Evolutionary conservation across 2,113 vertebrate genomes (phyloP).

Genomic region (Rutilus rutilus): DNA sequence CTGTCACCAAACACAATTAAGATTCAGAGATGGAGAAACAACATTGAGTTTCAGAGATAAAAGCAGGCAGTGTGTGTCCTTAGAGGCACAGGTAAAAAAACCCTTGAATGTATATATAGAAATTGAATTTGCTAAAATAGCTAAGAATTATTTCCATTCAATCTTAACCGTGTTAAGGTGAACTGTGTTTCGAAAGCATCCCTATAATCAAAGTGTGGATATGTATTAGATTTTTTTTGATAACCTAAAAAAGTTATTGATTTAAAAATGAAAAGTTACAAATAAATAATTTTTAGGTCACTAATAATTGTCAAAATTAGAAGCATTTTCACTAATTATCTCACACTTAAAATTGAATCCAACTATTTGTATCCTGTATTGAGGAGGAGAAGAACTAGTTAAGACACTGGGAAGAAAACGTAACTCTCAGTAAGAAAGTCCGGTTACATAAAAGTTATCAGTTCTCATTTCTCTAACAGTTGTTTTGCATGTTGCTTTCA

Average conservation of each 20-base stretch:
- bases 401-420: background rate
- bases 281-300: background rate
- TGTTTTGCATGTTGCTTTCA: too few species aligned
- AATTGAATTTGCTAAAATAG: background rate
- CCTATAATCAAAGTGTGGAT: background rate
- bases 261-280: background rate
- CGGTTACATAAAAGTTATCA: too few species aligned
- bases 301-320: background rate
- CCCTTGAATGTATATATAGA: too few species aligned
- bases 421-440: too few species aligned
- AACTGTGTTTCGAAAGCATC: background rate
- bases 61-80: background rate
- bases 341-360: background rate
- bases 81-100: background rate
- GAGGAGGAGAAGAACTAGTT: background rate
- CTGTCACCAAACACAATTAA: slow-evolving; percentile 56
- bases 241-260: background rate
- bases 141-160: background rate
- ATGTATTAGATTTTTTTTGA: background rate
- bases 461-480: too few species aligned
- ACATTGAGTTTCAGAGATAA: slow-evolving; percentile 11
- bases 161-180: background rate
- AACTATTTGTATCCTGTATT: background rate
- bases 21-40: slow-evolving; percentile 54
- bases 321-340: background rate